Percentiles rank a stretch among this genome's conserved stretches.
phyloP scores from a whole-genome alignment of 2,113 vertebrate genomes.

The Andinoacara biseriatus region DNA sequence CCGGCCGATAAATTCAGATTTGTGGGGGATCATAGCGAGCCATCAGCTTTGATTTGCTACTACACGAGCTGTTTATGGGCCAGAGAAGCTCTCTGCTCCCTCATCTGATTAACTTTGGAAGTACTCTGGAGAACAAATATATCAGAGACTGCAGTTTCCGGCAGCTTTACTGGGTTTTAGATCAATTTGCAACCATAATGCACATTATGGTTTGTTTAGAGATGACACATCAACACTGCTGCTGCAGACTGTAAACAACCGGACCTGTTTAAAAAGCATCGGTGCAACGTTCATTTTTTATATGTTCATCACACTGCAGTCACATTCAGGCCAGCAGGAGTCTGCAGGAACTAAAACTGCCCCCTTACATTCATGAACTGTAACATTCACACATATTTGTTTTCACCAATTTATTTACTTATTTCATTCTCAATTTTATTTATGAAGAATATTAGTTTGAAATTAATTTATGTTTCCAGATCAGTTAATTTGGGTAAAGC shows the following conservation, averaged over 20 bases:
- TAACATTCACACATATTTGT: background rate
- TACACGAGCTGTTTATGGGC: conserved; percentile 45
- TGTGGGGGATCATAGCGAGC: conserved; percentile 58
- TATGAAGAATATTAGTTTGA: background rate
- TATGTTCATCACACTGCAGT: no score
- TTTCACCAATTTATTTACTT: background rate
- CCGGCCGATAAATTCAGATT: conserved; percentile 65
- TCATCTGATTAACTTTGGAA: conserved; percentile 25
- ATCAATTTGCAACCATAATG: conserved; percentile 39
- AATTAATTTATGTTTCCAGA: background rate
- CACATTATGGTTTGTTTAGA: conserved; percentile 36
- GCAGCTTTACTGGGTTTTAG: conserved; percentile 25
- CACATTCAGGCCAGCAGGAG: background rate
- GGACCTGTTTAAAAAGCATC: background rate
- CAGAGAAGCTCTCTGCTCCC: background rate
- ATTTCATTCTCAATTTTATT: background rate
- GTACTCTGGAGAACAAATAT: conserved; percentile 16
- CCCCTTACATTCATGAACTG: background rate
- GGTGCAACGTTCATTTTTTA: no score
- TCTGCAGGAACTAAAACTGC: no score
- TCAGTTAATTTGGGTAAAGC: no score
- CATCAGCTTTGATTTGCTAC: conserved; percentile 65
- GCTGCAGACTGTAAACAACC: background rate
- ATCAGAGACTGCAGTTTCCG: conserved; percentile 38
- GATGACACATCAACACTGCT: conserved; percentile 13